Base-by-base conservation (phyloP, 2,797 vertebrate genomes). In the Micropoecilia bifurca region DNA sequence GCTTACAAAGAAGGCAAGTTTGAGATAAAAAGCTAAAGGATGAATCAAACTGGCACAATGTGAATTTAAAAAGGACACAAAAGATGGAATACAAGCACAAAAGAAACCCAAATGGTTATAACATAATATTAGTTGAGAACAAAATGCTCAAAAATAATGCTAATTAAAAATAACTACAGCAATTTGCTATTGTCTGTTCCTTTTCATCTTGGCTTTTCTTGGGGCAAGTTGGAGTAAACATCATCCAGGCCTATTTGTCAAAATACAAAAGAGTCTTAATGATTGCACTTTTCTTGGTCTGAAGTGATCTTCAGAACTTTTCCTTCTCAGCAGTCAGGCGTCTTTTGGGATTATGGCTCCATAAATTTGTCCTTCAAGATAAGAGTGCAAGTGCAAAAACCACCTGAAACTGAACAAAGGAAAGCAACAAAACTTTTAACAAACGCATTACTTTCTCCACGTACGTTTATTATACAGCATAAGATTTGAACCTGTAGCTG, bases 91-190 rank as follows among this genome's bases (percentile, higher is more conserved):
- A 71, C n/a, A 41, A n/a, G 13, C 25, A 45, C 43, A 46, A 71
- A 71, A 71, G 68, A 45, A 28, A 46, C 12, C 41, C 13, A 71
- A 71, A 71, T 68, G 36, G 25, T 13, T 45, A 16, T 46, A 46
- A 71, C 5, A 3, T 45, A 71, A 45, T 46, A 69, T 43, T 69
- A 45, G 39, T n/a, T 71, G 12, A 43, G 13, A 18, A 16, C 13
- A 71, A 45, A 71, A 71, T 71, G 68, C 22, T 43, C 22, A 69
- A 71, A 59, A 71, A 28, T 71, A 45, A 71, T 46, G 43, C 41
- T 28, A 71, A 45, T 71, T 71, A 6, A 46, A 66, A 46, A 71
- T 71, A 20, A 71, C 25, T 46, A 39, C 55, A 46, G 46, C 46
- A 75, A 77, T 78, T 30, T 46, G 43, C 39, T 20, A 39, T 43